These are phyloP conservation scores for Neolamprologus variostigma DNA, from an alignment of 2,113 vertebrate genomes.

Conservation along the genomic window DNA sequence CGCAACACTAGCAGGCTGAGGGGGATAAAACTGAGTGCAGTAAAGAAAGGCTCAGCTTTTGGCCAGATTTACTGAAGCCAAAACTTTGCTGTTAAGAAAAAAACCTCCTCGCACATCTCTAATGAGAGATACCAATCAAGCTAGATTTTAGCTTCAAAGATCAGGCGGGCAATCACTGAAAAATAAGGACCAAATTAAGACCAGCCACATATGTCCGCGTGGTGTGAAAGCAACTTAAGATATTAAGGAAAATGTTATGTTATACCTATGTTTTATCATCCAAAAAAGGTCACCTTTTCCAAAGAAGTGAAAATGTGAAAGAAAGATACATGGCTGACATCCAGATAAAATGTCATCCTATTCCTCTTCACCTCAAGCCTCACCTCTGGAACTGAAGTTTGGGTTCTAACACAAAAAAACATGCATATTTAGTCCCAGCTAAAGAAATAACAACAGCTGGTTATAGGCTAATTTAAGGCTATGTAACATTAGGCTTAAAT, in stretches of 20 bases:
- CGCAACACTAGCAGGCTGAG: not conserved
- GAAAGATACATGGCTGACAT: not conserved
- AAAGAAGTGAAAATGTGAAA: not conserved
- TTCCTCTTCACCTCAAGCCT: not conserved
- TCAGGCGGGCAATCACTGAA: not conserved
- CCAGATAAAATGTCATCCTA: not conserved
- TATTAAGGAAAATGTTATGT: not conserved
- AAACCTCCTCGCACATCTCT: not conserved
- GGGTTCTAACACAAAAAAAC: not conserved
- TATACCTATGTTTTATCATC: not conserved
- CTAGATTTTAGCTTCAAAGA: not conserved
- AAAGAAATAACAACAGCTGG: not conserved
- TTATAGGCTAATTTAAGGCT: not conserved
- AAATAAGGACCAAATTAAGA: not conserved
- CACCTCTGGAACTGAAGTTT: not conserved
- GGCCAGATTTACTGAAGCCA: not conserved
- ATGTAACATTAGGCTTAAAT: not conserved
- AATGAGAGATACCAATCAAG: not conserved
- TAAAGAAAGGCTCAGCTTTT: not conserved
- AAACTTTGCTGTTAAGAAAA: not conserved
- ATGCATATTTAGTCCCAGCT: not conserved
- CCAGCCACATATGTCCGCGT: not conserved
- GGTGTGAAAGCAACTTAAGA: not conserved
- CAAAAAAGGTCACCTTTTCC: not conserved
- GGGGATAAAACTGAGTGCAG: not conserved